These are phyloP conservation scores for Meiosimyza decipiens DNA, from an alignment of 2,888 invertebrate species.

Conservation along the genomic window DNA sequence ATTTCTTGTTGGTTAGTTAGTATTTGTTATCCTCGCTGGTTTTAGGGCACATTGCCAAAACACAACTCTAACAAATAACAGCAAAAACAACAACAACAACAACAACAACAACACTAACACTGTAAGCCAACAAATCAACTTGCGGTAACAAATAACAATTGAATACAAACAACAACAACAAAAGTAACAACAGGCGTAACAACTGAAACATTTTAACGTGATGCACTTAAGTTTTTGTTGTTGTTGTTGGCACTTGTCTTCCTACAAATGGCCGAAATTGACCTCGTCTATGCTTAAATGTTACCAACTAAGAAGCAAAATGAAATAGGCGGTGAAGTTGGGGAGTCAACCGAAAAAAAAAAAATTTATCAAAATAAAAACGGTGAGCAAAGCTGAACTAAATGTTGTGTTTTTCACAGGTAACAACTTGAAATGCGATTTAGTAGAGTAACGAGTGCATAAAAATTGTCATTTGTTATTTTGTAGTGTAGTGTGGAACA, in stretches of 20 bases:
- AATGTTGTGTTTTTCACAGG: conserved; percentile 13
- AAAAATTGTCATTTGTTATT: conserved; percentile 9
- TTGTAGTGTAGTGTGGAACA: background rate
- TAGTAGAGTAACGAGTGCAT: conserved; percentile 24
- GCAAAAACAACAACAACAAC: background rate
- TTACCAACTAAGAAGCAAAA: background rate
- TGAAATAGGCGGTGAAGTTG: background rate
- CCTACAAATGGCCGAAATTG: conserved; percentile 14
- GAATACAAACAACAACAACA: background rate
- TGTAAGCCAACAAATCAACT: conserved; percentile 1
- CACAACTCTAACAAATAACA: background rate
- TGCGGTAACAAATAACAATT: conserved; percentile 17
- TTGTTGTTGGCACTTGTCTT: conserved; percentile 25
- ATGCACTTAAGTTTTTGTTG: conserved; percentile 10
- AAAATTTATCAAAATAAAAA: background rate
- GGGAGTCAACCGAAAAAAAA: background rate
- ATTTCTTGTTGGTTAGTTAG: background rate
- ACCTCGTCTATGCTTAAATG: conserved; percentile 16
- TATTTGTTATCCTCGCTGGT: conserved; percentile 7
- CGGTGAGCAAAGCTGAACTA: background rate
- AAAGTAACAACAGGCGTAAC: background rate
- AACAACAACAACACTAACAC: conserved; percentile 1
- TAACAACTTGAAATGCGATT: conserved; percentile 7
- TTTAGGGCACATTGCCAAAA: conserved; percentile 24
- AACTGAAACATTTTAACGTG: conserved; percentile 1